phyloP scores from a whole-genome alignment of 2,888 invertebrate species.

The Cosmia trapezina region DNA sequence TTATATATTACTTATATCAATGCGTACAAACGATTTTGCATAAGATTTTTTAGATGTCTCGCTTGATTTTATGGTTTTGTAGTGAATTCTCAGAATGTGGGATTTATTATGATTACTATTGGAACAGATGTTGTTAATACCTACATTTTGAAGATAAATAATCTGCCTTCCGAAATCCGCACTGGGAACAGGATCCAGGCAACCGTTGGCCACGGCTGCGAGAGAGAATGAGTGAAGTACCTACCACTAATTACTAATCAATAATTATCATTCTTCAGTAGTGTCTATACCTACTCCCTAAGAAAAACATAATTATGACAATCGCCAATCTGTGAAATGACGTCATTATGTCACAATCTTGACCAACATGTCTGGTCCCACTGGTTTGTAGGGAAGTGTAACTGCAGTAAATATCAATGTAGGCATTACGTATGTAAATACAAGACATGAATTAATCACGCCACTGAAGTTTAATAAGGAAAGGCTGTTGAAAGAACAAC shows the following conservation, averaged over 20 bases:
- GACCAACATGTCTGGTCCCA: constrained; percentile 5
- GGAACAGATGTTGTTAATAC: too few species aligned
- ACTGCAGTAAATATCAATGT: constrained; percentile 3
- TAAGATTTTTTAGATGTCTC: not conserved
- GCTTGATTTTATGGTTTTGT: not conserved
- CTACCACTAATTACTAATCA: not conserved
- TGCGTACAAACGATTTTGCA: constrained; percentile 14
- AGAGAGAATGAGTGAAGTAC: not conserved
- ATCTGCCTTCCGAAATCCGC: too few species aligned
- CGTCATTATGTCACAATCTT: not conserved
- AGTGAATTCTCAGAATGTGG: not conserved
- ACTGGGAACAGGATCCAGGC: not conserved
- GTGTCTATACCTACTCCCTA: not conserved
- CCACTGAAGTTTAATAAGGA: constrained; percentile 25
- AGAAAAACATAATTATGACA: not conserved
- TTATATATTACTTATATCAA: too few species aligned
- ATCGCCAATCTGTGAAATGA: not conserved
- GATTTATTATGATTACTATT: not conserved
- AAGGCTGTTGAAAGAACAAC: constrained; percentile 27
- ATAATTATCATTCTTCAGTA: not conserved
- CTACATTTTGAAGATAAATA: not conserved
- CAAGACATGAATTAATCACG: constrained; percentile 4
- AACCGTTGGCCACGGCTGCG: not conserved
- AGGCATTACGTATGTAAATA: constrained; percentile 10
- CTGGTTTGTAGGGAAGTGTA: not conserved